Conservation (phyloP, 2,888 invertebrate species). For the Malachius bipustulatus region DNA sequence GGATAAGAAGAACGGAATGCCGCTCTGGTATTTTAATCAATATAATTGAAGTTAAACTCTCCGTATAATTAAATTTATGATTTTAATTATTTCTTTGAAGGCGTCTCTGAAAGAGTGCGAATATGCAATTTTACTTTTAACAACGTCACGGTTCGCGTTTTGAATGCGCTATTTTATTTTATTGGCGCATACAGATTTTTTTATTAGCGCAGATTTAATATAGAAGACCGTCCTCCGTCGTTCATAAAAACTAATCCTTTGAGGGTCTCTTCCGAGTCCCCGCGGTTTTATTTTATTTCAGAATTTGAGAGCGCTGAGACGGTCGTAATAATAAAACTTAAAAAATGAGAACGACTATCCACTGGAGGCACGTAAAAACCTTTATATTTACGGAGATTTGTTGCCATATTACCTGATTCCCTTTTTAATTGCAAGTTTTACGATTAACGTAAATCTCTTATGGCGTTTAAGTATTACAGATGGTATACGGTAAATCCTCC, state of each 20-base stretch:
- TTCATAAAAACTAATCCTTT: constrained; percentile 23
- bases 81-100: constrained; percentile 1
- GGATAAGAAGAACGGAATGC: no score
- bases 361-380: constrained; percentile 16
- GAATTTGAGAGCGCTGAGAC: constrained; percentile 1
- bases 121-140: constrained; percentile 19
- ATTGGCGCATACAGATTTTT: constrained; percentile 20
- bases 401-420: constrained; percentile 22
- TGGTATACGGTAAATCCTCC: constrained; percentile 14
- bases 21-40: no score
- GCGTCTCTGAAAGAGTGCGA: background rate
- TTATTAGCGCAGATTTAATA: constrained; percentile 23
- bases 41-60: no score
- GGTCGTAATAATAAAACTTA: constrained; percentile 8
- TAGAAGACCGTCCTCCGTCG: constrained; percentile 18
- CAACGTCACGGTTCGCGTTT: constrained; percentile 16
- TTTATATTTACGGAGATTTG: constrained; percentile 12
- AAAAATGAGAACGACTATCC: constrained; percentile 3
- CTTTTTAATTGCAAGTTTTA: constrained; percentile 23
- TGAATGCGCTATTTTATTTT: constrained; percentile 20
- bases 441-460: constrained; percentile 22
- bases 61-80: no score
- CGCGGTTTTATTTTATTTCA: constrained; percentile 17
- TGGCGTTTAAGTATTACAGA: constrained; percentile 20
- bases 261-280: constrained; percentile 16